Base-by-base conservation (phyloP, 1,140 invertebrate species). In the Dinothrombium tinctorium region DNA sequence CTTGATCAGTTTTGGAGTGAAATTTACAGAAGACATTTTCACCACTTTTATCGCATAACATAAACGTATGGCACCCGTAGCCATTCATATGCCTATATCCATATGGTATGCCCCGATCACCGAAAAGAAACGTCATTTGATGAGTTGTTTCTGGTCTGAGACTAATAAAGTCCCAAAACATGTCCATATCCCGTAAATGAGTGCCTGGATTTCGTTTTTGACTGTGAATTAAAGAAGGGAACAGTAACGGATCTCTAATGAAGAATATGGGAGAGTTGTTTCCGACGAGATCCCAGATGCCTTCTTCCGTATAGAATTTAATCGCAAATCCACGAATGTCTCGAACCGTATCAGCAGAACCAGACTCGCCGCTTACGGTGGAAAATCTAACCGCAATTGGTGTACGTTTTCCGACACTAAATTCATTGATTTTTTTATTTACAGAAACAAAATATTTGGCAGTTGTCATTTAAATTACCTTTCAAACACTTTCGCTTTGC, bases 241-340 rank as follows among this genome's bases (percentile, higher is more conserved):
- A 92, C n/a, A 87, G 62, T n/a, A 87, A 68, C 0, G 87, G 78
- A 59, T 95, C 87, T 25, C 84, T 70, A 46, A 92, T 74, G 56
- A 94, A 94, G 64, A 95, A 94, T 44, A 95, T 78, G 1, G 89
- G 87, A 0, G 83, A 92, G 54, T 94, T 94, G 57, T 92, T 92
- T n/a, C 86, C 84, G 28, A 89, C 83, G 42, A 92, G 57, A 66
- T 95, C 87, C 83, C 84, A 95, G 54, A 83, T 78, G 31, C 89
- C 89, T 53, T 92, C 81, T 44, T 94, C 84, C 5, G 87, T 89
- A 57, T 94, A 95, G 54, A 94, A 86, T 56, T 94, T 94, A 0
- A 92, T 60, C 21, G 89, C 83, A 60, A 92, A 95, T 39, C 89
- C 89, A 50, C 87, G 68, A 3, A 81, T 80, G 64, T 95, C 87